Evolutionary conservation across 2,113 vertebrate genomes (phyloP), one percentile per base, ranked within the genome.

Genomic region (Rhea americana): DNA sequence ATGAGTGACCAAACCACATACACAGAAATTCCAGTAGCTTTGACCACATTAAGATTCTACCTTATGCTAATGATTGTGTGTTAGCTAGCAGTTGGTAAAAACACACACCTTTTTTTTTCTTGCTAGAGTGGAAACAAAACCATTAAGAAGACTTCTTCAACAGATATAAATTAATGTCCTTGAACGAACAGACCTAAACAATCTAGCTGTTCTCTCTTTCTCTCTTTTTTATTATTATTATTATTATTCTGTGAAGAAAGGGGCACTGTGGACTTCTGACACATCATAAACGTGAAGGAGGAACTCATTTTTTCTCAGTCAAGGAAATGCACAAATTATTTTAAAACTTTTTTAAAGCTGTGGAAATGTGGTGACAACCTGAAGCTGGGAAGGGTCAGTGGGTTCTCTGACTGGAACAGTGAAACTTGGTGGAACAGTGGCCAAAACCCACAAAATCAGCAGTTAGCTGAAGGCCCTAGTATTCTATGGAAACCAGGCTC

Each of bases 311-410:
- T 89, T 25, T 4, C 16, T 89, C 25, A 39, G 74, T 47, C 59
- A 91, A 91, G 92, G 26, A 81, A 92, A 83, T 92, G 22, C 62
- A 79, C 20, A 41, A 86, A 89, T 86, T 85, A 82, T 75, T 95
- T 75, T 83, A 1, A 86, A 83, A 65, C 51, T 1, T 86, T 85
- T 84, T 91, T 78, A 65, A 91, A 93, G 19, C 35, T 83, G n/a
- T 83, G 51, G 73, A 87, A 93, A 83, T 81, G 61, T 41, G 20
- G 30, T 73, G 73, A 63, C 50, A 73, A 63, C 50, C 20, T 74
- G 55, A 77, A 79, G 78, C 4, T 2, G 10, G 11, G 39, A 62
- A 86, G 30, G 21, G 37, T 67, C 59, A 81, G 55, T 56, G 87
- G 41, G 17, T 14, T 80, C 22, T 91, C 74, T 87, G 21, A 91